Conservation (phyloP, 2,113 vertebrate species). For the Aspiorhynchus laticeps region DNA sequence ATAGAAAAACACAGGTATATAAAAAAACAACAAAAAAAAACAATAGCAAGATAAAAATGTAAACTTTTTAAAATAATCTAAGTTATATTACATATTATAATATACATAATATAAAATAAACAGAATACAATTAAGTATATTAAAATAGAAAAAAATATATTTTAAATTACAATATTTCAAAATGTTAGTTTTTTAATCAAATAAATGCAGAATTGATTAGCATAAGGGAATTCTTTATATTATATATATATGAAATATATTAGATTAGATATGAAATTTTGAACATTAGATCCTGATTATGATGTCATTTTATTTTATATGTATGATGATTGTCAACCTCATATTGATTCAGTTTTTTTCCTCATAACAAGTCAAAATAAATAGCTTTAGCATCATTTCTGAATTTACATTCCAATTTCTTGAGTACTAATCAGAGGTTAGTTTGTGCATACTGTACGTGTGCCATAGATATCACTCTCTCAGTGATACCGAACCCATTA, state of each 20-base stretch:
- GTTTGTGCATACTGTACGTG: background rate
- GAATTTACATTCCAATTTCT: background rate
- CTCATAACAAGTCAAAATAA: background rate
- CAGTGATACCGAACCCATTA: background rate
- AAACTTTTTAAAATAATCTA: no score
- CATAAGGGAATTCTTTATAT: no score
- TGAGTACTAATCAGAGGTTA: background rate
- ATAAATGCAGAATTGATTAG: no score
- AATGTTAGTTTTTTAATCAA: no score
- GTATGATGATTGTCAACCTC: background rate
- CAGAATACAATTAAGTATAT: no score
- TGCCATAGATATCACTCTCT: background rate
- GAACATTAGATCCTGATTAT: background rate
- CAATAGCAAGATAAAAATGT: no score
- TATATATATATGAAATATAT: no score
- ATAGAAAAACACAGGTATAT: background rate
- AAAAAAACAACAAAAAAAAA: no score
- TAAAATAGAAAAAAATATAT: no score
- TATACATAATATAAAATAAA: no score
- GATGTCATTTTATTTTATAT: background rate
- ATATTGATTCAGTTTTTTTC: background rate
- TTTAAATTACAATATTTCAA: no score
- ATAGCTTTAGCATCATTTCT: slow-evolving; percentile 9
- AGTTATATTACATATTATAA: no score
- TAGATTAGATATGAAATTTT: background rate